phyloP scores from a whole-genome alignment of 2,113 vertebrate species.

The Anseranas semipalmata region DNA sequence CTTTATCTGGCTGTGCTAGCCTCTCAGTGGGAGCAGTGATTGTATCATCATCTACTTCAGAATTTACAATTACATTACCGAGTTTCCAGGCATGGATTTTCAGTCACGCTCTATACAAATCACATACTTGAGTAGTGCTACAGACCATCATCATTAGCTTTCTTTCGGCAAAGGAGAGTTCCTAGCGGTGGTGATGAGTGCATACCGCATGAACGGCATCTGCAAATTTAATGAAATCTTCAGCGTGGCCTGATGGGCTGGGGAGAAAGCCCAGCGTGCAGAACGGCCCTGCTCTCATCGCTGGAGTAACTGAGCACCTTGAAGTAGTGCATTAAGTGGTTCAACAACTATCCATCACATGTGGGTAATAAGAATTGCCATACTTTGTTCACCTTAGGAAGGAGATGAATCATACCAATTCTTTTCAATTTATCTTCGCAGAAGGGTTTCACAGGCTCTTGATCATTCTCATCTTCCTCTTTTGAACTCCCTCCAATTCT shows the following conservation, averaged over 20 bases:
- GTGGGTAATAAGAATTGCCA: not conserved
- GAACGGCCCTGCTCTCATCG: not conserved
- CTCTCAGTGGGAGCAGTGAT: not conserved
- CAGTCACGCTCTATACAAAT: not conserved
- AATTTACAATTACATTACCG: not conserved
- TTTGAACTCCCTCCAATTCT: not conserved
- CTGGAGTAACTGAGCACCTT: not conserved
- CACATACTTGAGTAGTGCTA: not conserved
- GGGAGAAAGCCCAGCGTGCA: accelerated
- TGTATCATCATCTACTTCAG: not conserved
- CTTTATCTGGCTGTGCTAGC: not conserved
- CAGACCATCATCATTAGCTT: not conserved
- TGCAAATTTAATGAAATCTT: not conserved
- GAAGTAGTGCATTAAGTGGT: not conserved
- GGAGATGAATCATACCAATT: not conserved
- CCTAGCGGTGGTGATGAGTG: not conserved
- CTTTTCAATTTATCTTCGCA: not conserved
- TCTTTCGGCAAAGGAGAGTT: not conserved
- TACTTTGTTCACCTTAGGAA: not conserved
- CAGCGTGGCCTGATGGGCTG: accelerated
- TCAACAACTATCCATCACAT: not conserved
- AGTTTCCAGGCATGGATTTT: not conserved
- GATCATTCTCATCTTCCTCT: not conserved
- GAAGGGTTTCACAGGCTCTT: not conserved
- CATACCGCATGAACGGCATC: not conserved